A percentile compares a stretch with the other conserved stretches of the same genome.
phyloP scores from a whole-genome alignment of 2,888 invertebrate genomes.

The Drosophila lutescens region DNA sequence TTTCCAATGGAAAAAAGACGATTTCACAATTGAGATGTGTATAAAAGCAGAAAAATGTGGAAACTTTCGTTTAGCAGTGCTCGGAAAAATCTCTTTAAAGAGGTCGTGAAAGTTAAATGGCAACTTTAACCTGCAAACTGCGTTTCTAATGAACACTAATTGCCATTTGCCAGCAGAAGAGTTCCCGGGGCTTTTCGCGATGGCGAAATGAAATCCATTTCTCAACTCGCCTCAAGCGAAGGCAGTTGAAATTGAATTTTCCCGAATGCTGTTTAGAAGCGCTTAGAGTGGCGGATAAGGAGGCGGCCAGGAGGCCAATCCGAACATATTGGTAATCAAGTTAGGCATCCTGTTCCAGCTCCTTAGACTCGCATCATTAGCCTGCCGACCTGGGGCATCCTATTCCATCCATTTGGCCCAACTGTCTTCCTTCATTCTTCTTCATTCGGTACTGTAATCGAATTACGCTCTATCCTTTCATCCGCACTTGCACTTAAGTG shows the following conservation, averaged over 20 bases:
- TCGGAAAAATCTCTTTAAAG: neutral
- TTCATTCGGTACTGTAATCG: conserved; percentile 19
- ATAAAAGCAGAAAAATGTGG: conserved; percentile 39
- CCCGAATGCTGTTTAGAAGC: neutral
- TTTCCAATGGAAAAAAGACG: conserved; percentile 47
- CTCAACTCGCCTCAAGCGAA: conserved; percentile 30
- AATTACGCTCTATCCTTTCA: conserved; percentile 15
- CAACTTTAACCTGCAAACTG: conserved; percentile 14
- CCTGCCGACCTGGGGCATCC: conserved; percentile 14
- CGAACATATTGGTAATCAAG: conserved; percentile 65
- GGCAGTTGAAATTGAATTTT: conserved; percentile 57
- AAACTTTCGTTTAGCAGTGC: neutral
- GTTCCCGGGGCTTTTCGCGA: conserved; percentile 17
- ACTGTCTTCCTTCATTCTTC: neutral
- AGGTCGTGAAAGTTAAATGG: conserved; percentile 2
- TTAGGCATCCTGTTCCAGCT: conserved; percentile 51
- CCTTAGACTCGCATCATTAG: conserved; percentile 57
- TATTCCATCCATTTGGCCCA: conserved; percentile 2
- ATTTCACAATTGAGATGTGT: conserved; percentile 61
- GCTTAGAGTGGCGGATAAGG: neutral
- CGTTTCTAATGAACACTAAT: conserved; percentile 65
- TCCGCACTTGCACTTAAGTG: conserved; percentile 27
- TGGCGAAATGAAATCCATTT: conserved; percentile 52
- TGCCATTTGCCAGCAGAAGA: conserved; percentile 48
- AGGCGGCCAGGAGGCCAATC: conserved; percentile 37